Evolutionary conservation across 2,797 vertebrate species (phyloP).

Genomic region (Eulemur albifrons): DNA sequence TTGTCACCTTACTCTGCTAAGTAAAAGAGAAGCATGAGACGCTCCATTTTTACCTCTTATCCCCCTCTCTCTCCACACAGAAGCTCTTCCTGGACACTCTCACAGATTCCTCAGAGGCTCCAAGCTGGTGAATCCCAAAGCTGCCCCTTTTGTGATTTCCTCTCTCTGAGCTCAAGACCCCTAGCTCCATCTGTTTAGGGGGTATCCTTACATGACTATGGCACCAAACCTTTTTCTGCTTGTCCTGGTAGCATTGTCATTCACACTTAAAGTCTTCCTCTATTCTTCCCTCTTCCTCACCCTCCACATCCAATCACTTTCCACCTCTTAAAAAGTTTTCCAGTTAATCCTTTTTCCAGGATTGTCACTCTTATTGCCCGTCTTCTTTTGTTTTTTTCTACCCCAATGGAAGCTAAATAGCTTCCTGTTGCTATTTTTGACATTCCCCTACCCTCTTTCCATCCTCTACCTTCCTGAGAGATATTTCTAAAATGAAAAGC

Average conservation of each 20-base stretch:
- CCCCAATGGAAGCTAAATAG: background rate
- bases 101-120: background rate
- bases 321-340: background rate
- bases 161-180: background rate
- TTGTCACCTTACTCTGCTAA: background rate
- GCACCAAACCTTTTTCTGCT: background rate
- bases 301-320: background rate
- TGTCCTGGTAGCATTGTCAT: background rate
- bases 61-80: background rate
- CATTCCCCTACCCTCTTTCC: background rate
- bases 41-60: background rate
- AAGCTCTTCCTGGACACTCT: background rate
- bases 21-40: background rate
- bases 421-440: background rate
- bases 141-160: background rate
- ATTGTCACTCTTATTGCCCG: background rate
- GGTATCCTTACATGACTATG: background rate
- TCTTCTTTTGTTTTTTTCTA: background rate
- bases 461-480: background rate
- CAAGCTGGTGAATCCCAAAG: background rate
- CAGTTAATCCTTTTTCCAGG: background rate
- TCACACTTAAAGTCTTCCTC: background rate
- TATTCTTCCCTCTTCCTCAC: background rate
- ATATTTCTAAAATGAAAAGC: conserved; percentile 24
- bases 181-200: background rate